phyloP scores from a whole-genome alignment of 2,797 vertebrate genomes.

The Pristis pectinata region DNA sequence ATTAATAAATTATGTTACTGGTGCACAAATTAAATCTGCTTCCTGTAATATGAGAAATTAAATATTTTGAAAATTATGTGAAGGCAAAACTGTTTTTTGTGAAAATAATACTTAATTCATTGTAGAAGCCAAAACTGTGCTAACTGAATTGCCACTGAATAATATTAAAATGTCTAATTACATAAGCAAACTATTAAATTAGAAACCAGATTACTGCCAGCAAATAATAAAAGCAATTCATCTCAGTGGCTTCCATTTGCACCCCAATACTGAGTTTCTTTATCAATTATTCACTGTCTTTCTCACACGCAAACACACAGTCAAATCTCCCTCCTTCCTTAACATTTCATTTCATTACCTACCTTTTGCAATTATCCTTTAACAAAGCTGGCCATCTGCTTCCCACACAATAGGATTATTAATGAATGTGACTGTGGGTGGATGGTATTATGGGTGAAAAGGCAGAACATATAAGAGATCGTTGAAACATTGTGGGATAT shows the following conservation, averaged over 20 bases:
- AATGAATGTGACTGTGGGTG: neutral
- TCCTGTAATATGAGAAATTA: neutral
- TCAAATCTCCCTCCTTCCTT: neutral
- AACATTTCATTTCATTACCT: neutral
- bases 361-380: neutral
- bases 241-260: neutral
- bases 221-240: conserved; percentile 12
- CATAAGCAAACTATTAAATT: neutral
- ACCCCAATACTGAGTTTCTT: neutral
- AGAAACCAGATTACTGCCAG: neutral
- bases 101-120: neutral
- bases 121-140: neutral
- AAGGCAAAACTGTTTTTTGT: neutral
- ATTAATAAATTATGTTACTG: neutral
- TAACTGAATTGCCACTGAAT: conserved; percentile 12
- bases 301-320: neutral
- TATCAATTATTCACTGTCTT: neutral
- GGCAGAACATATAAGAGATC: neutral
- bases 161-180: conserved; percentile 21
- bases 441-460: neutral
- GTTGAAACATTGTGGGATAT: neutral
- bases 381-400: neutral
- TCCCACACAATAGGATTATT: neutral
- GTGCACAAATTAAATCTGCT: neutral
- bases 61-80: neutral